Percentiles rank a stretch among this genome's conserved stretches.
Evolutionary conservation across 2,797 vertebrate species (phyloP).

Genomic region (Liparis tanakae): DNA sequence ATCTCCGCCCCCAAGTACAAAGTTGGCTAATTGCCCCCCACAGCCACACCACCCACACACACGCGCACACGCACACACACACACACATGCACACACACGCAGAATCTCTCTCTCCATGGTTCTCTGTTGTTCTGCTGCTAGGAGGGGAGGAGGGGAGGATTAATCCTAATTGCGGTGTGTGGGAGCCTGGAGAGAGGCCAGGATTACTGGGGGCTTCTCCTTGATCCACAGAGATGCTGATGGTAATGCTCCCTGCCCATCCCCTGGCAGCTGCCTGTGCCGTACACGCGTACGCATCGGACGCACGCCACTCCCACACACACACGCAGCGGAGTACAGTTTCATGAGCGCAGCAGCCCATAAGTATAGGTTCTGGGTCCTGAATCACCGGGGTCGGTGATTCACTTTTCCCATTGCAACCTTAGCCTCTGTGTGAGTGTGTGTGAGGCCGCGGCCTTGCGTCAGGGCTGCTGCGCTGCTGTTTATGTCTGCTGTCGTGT

Average conservation of each 20-base stretch:
- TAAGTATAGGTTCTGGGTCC: slow-evolving; percentile 81
- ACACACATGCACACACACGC: slow-evolving; percentile 36
- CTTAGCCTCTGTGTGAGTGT: slow-evolving; percentile 51
- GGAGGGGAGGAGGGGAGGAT: slow-evolving; percentile 73
- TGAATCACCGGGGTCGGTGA: slow-evolving; percentile 74
- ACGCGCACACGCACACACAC: slow-evolving; percentile 32
- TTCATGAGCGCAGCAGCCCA: slow-evolving; percentile 72
- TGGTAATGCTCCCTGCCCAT: slow-evolving; percentile 76
- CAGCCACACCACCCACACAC: slow-evolving; percentile 52
- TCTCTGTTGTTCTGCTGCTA: slow-evolving; percentile 62
- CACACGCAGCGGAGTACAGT: slow-evolving; percentile 62
- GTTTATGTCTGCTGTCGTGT: slow-evolving; percentile 76
- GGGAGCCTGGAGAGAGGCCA: slow-evolving; percentile 78
- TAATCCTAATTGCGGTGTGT: slow-evolving; percentile 80
- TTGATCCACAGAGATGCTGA: slow-evolving; percentile 80
- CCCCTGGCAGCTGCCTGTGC: slow-evolving; percentile 63
- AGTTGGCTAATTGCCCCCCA: slow-evolving; percentile 76
- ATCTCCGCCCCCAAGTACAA: slow-evolving; percentile 71
- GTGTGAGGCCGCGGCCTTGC: slow-evolving; percentile 69
- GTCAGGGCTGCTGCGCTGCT: slow-evolving; percentile 69
- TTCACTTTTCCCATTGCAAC: slow-evolving; percentile 76
- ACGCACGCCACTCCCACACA: slow-evolving; percentile 58
- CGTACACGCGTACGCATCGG: slow-evolving; percentile 47
- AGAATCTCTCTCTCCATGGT: slow-evolving; percentile 44
- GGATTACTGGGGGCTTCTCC: slow-evolving; percentile 81